Conservation (phyloP, 2,113 vertebrate genomes). For the Acinonyx jubatus region DNA sequence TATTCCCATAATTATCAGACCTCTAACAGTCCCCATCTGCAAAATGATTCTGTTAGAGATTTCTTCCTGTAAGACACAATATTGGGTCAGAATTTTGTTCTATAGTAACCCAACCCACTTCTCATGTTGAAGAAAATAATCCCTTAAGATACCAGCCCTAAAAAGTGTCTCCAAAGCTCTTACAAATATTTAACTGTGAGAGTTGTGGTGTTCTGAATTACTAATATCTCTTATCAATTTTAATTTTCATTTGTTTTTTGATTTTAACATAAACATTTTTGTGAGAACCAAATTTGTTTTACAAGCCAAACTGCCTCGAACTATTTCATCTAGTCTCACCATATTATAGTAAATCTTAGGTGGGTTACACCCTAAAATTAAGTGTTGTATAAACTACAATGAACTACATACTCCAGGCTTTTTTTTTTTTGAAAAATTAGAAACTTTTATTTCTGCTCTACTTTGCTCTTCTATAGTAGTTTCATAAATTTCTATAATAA, state of each 20-base stretch:
- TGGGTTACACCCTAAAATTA: neutral
- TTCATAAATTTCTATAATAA: neutral
- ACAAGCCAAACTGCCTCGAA: neutral
- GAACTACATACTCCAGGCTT: neutral
- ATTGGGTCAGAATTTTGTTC: neutral
- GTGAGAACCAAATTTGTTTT: slow-evolving; percentile 3
- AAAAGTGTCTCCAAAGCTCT: neutral
- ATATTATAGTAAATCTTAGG: neutral
- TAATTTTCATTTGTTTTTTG: slow-evolving; percentile 38
- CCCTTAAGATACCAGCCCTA: neutral
- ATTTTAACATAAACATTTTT: neutral
- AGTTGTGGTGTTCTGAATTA: neutral
- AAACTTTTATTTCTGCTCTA: slow-evolving; percentile 18
- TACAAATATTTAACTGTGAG: slow-evolving; percentile 12
- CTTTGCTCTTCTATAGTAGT: neutral
- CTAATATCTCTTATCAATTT: neutral
- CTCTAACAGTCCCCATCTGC: neutral
- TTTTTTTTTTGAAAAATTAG: neutral
- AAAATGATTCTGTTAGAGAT: neutral
- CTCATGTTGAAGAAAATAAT: slow-evolving; percentile 34
- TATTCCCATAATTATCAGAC: neutral
- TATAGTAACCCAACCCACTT: neutral
- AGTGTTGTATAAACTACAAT: neutral
- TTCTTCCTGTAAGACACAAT: slow-evolving; percentile 30
- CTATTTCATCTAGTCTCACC: neutral